These are phyloP conservation scores for Carcinoscorpius rotundicauda DNA, from an alignment of 1,140 invertebrate species.

Conservation along the genomic window DNA sequence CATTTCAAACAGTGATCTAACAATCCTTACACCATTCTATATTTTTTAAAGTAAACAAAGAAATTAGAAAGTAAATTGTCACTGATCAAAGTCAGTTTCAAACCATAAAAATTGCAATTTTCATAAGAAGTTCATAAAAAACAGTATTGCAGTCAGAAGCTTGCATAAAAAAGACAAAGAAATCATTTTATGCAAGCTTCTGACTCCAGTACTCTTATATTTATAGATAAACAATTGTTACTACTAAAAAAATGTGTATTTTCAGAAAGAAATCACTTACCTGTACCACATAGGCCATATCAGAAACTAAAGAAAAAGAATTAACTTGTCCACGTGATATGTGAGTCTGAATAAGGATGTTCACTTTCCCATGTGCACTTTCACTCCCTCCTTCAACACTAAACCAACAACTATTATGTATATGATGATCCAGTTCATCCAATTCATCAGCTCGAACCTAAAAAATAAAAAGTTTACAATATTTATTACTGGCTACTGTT, in stretches of 20 bases:
- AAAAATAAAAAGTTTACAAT: slow-evolving; percentile 15
- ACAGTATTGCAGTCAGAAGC: too few relatives aligned
- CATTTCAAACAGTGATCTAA: slow-evolving; percentile 87
- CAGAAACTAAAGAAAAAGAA: slow-evolving; percentile 81
- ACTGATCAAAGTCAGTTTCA: too few relatives aligned
- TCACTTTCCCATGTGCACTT: slow-evolving; percentile 91
- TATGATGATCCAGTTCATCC: slow-evolving; percentile 68
- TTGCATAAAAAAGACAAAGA: too few relatives aligned
- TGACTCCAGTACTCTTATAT: not conserved
- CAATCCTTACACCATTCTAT: slow-evolving; percentile 74
- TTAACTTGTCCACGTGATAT: slow-evolving; percentile 65
- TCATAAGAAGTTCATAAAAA: too few relatives aligned
- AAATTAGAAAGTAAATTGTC: too few relatives aligned
- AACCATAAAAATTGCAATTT: too few relatives aligned
- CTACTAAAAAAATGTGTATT: slow-evolving; percentile 4
- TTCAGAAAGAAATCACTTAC: slow-evolving; percentile 35
- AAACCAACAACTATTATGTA: slow-evolving; percentile 56
- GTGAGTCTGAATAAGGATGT: slow-evolving; percentile 88
- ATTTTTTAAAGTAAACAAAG: slow-evolving; percentile 24
- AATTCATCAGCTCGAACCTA: slow-evolving; percentile 89
- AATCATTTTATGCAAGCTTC: too few relatives aligned
- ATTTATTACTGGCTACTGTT: too few relatives aligned
- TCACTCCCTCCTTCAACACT: slow-evolving; percentile 65
- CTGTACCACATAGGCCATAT: slow-evolving; percentile 84
- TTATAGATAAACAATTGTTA: not conserved